Evolutionary conservation across 2,888 invertebrate genomes (phyloP), one percentile per base, ranked within the genome.

Genomic region (Allacma fusca): DNA sequence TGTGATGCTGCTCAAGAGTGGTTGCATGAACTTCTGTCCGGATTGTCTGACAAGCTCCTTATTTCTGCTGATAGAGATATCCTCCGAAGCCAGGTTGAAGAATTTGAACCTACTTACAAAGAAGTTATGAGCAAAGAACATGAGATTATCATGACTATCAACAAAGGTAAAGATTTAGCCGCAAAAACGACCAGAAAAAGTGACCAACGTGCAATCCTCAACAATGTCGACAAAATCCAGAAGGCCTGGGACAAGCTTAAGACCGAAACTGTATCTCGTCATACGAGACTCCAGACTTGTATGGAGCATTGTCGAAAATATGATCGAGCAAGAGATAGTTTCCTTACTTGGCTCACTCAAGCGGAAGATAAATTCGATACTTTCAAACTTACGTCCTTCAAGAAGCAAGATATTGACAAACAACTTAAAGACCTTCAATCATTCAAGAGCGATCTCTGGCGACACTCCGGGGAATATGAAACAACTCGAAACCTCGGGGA

Each of bases 361-460:
- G 93, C 94, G 0, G 97, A 97, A 87, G 93, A 94, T 84, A 93
- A 94, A 83, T 88, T 97, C 19, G 91, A 92, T 75, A 90, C 91
- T 80, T 88, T 96, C 24, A 91, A 91, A 26, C 92, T 95, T 0
- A 91, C 92, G 0, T 84, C 85, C 13, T 93, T 96, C 87, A 93
- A 94, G 81, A 93, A 94, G 85, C 91, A 92, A 78, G 94, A 95
- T 84, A 91, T 96, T 21, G 95, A 95, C 85, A 93, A 93, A 83
- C 95, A 96, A 86, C 88, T 97, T 4, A 92, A 93, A 74, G 96
- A 97, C 84, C 88, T 97, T 76, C 95, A 96, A 85, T 91, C 91
- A 70, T 93, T 97, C 89, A 91, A 96, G 84, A 96, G 96, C 85
- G 97, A 97, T 85, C 92, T 97, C 0, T 94, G 96, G 92, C 95